Percentiles rank a stretch among this genome's conserved stretches.
Evolutionary conservation across 2,113 vertebrate species (phyloP).

Genomic region (Centrocercus urophasianus): DNA sequence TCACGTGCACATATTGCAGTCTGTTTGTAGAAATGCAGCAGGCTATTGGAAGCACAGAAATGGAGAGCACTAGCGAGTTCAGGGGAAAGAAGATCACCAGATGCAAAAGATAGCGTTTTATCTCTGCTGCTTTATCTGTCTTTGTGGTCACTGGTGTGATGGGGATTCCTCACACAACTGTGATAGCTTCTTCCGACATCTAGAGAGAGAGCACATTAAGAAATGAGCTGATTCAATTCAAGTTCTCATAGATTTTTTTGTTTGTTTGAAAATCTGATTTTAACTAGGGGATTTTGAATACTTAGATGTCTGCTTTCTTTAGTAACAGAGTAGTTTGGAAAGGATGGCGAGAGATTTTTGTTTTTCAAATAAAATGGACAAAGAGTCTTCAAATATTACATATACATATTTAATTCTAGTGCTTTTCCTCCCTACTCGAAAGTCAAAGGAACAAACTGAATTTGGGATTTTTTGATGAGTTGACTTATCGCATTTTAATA

Average conservation of each 20-base stretch:
- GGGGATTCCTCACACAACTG: neutral
- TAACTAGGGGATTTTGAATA: neutral
- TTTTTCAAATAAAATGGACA: neutral
- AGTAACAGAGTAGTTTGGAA: neutral
- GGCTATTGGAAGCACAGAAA: neutral
- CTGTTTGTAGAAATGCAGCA: neutral
- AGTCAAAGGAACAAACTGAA: neutral
- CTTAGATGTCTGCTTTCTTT: neutral
- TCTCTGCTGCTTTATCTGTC: rapidly evolving
- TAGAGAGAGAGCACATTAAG: neutral
- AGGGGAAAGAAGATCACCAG: neutral
- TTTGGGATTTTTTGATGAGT: neutral
- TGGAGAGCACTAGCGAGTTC: neutral
- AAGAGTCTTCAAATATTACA: neutral
- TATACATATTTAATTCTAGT: neutral
- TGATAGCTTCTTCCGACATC: neutral
- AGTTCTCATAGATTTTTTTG: neutral
- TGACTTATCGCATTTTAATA: neutral
- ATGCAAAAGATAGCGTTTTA: rapidly evolving
- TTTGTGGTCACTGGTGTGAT: neutral
- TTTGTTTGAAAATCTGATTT: constrained; percentile 3
- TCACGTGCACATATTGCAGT: neutral
- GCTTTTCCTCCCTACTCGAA: neutral
- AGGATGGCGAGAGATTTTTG: neutral
- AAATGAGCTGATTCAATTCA: neutral